These are phyloP conservation scores for Ceratotherium simum DNA, from an alignment of 2,113 vertebrate genomes.

Conservation along the genomic window DNA sequence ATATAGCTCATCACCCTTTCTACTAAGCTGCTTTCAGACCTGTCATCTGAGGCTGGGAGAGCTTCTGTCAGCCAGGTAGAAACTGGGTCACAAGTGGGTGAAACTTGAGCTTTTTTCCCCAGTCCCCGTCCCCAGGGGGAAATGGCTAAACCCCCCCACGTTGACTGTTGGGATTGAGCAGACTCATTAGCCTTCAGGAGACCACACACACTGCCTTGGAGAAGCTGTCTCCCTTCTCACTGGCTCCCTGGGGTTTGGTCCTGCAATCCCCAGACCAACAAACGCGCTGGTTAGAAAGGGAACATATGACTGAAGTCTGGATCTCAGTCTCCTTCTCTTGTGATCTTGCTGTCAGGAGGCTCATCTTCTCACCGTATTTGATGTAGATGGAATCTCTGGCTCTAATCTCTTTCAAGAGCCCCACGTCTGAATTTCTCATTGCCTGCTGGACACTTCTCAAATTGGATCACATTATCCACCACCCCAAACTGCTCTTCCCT, in stretches of 20 bases:
- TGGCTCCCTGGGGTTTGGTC: not conserved
- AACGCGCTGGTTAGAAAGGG: not conserved
- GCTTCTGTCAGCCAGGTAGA: constrained; percentile 69
- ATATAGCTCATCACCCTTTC: constrained; percentile 68
- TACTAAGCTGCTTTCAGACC: constrained; percentile 66
- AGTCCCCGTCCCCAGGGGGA: not conserved
- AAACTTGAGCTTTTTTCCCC: constrained; percentile 5
- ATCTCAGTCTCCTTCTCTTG: not conserved
- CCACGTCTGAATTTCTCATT: not conserved
- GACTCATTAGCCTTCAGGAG: not conserved
- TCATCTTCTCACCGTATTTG: not conserved
- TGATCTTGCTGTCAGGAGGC: not conserved
- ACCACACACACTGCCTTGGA: accelerated
- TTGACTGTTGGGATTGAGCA: not conserved
- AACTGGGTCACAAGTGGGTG: constrained; percentile 70
- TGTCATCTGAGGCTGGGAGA: constrained; percentile 65
- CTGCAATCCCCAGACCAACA: not conserved
- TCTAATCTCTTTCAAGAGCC: not conserved
- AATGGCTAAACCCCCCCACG: not conserved
- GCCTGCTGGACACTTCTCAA: not conserved
- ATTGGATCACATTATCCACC: not conserved
- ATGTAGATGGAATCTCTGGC: not conserved
- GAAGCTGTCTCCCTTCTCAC: not conserved
- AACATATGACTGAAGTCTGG: accelerated
- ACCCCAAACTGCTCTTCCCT: not conserved